Base-by-base conservation (phyloP, 2,888 invertebrate species). In the Antheraea yamamai region DNA sequence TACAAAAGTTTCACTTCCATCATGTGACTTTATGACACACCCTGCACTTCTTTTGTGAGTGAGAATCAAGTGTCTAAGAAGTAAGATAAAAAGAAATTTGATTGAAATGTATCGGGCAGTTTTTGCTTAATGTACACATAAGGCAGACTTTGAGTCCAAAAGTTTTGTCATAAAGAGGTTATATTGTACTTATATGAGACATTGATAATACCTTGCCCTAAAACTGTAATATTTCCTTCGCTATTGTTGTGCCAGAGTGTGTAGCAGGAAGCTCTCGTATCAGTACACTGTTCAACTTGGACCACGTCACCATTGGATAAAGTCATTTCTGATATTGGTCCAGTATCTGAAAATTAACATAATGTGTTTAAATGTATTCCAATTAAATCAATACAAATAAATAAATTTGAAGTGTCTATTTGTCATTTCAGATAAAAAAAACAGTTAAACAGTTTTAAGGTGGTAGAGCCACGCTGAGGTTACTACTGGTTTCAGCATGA, bases 251-350 rank as follows among this genome's bases (percentile, higher is more conserved):
- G 95, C 97, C 97, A 97, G 1, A 97, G 91, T 0, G 97, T 96
- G 86, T 96, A 97, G 85, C 97, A 98, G 80, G 95, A 96, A n/a
- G 96, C 96, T 79, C 96, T 97, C 77, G 95, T 95, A 79, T 96
- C 95, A 0, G 89, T 91, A 77, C 96, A 96, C 52, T 92, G 90
- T 79, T 95, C 93, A 51, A 94, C 90, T 75, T 91, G 87, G 0
- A 86, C 88, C 7, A 84, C 81, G n/a, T 93, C 95, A 6, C 94
- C 92, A 7, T 85, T 90, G 0, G 87, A 82, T 20, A 94, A 77
- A 0, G 87, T 89, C 4, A 81, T 85, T 26, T 92, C 89, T 0
- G 91, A 83, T 78, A 93, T 81, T 0, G 82, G 82, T 4, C 93
- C 92, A 0, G 83, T 87, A 74, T 86, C 92, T 92, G 79, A 12